Conservation (phyloP, 2,888 invertebrate genomes). For the Monochamus alternatus region DNA sequence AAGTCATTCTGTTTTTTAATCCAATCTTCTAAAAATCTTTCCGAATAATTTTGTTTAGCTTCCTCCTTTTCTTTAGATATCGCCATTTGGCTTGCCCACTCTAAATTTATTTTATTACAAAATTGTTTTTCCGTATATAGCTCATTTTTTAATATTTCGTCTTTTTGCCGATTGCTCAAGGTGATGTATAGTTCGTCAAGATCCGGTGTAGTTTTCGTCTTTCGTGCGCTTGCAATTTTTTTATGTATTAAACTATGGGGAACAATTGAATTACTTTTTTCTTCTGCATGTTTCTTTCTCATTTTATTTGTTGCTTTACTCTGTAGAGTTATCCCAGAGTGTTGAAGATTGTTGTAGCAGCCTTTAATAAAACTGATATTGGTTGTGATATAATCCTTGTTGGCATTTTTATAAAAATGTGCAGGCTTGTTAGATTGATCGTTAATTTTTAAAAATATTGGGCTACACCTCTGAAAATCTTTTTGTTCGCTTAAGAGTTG, state of each 20-base stretch:
- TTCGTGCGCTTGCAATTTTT: no score
- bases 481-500: neutral
- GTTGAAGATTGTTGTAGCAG: no score
- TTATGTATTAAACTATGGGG: no score
- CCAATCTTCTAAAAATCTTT: slow-evolving; percentile 50
- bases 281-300: neutral
- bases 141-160: slow-evolving; percentile 40
- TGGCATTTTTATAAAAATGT: no score
- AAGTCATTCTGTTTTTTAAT: slow-evolving; percentile 55
- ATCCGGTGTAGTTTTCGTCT: neutral
- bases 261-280: neutral
- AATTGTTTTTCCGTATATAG: slow-evolving; percentile 38
- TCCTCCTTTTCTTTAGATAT: slow-evolving; percentile 11
- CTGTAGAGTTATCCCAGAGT: no score
- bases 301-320: no score
- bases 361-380: no score
- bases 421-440: no score
- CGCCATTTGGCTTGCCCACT: slow-evolving; percentile 42
- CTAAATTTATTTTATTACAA: slow-evolving; percentile 33
- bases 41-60: neutral
- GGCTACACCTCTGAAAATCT: no score
- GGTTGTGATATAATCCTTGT: no score
- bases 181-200: slow-evolving; percentile 30
- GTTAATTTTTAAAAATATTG: no score
- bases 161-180: slow-evolving; percentile 38